Evolutionary conservation across 2,113 vertebrate genomes (phyloP), one percentile per base, ranked within the genome.

Genomic region (Amphiprion ocellaris): DNA sequence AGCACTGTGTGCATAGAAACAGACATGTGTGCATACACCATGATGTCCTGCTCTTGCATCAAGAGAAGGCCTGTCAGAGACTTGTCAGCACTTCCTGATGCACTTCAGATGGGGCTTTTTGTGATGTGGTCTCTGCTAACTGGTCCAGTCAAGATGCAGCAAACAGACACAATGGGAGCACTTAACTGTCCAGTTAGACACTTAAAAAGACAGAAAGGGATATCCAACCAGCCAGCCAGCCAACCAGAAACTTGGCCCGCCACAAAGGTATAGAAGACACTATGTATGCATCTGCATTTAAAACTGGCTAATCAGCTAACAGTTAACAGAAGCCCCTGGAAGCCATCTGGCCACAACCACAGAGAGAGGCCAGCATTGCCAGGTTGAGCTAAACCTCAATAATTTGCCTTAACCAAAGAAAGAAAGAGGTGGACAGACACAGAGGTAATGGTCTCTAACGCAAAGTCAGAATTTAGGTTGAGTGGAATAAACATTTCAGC

Each of bases 91-190:
- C 67, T 54, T 78, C 77, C 61, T 80, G 83, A 87, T 89, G 59
- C 8, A 55, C 81, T 75, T 90, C 86, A 88, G 79, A 85, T 81
- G 79, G 69, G 59, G 19, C 63, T 33, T 61, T 80, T 82, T 87
- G 82, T 86, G 81, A 86, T 89, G 82, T 85, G 77, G 86, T 75
- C 79, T 78, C 50, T 61, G 56, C 76, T 84, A 81, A 87, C 69
- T 59, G 55, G 78, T 81, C 58, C 66, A 77, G 76, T 74, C 74
- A 61, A 69, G 76, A 85, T 72, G 67, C 66, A 87, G 74, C 30
- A 28, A 73, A 67, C 58, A 75, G 73, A 50, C 67, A 73, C 77
- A 83, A 80, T 78, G 79, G 75, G 73, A 77, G n/a, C 70, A 86
- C 74, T 87, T 73, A 70, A 73, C 59, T 73, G 64, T 58, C 47